Evolutionary conservation across 2,888 invertebrate species (phyloP).

Genomic region (Platerodrilus igneus): DNA sequence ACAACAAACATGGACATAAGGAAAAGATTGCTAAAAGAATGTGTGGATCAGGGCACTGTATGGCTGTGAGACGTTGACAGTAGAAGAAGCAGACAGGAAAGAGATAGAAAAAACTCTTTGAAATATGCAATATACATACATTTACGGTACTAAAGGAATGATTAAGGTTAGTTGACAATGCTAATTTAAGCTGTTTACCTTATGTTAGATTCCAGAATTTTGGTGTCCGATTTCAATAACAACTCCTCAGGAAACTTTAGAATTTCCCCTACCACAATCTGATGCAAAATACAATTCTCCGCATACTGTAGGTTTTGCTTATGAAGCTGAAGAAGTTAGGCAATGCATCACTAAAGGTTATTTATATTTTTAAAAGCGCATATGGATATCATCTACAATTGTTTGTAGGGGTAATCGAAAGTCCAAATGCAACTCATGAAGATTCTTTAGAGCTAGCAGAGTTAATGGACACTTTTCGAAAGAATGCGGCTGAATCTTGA

Average conservation of each 20-base stretch:
- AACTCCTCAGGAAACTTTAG: constrained; percentile 57
- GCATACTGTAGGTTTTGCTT: constrained; percentile 71
- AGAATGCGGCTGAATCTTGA: too few relatives aligned
- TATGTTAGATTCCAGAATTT: constrained; percentile 56
- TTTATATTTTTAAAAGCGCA: neutral
- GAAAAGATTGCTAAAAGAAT: too few relatives aligned
- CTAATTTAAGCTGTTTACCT: too few relatives aligned
- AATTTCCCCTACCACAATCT: constrained; percentile 63
- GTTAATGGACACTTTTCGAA: constrained; percentile 67
- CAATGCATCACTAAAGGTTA: constrained; percentile 66
- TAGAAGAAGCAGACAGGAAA: too few relatives aligned
- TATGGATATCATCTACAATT: constrained; percentile 9
- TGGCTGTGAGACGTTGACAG: too few relatives aligned
- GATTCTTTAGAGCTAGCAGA: constrained; percentile 67
- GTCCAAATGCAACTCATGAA: constrained; percentile 61
- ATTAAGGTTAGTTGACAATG: constrained; percentile 60
- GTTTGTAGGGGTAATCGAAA: constrained; percentile 61
- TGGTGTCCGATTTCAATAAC: constrained; percentile 71
- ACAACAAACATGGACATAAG: too few relatives aligned
- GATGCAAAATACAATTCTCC: constrained; percentile 59
- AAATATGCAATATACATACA: too few relatives aligned
- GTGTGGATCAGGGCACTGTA: too few relatives aligned
- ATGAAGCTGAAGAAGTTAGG: constrained; percentile 74
- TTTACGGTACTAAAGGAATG: constrained; percentile 66
- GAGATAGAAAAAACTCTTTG: too few relatives aligned